Base-by-base conservation (phyloP, 2,888 invertebrate species). In the Nasonovia ribisnigri region DNA sequence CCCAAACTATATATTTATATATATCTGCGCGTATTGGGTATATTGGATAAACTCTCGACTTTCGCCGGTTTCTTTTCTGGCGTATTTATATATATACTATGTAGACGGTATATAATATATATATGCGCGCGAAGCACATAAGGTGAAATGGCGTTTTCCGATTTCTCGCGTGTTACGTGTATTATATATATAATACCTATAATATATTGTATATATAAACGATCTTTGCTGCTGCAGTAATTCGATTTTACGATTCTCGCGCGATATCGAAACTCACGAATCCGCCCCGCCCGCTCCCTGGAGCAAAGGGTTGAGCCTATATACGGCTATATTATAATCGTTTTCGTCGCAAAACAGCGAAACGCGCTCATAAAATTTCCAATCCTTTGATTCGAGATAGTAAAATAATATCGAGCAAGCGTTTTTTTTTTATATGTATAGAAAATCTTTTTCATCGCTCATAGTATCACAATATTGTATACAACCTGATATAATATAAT, bases 381-480 rank as follows among this genome's bases (percentile, higher is more conserved):
- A 43, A 91, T 91, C 91, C 54, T 91, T 84, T 43, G 91, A 91
- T 91, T 91, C 57, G n/a, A 57, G n/a, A 57, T 91, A 86, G 57
- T 86, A 91, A 57, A 60, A 43, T 46, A 29, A 57, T 26, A 84
- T 84, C 36, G 51, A 51, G 29, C 29, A 26, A 26, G 36, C 26
- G 3, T 88, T 77, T 84, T 51, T 84, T 51, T 0, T 8, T 43
- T 91, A 24, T 24, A 3, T 60, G 13, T 86, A 43, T 11, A n/a
- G 6, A 60, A 26, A 60, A 89, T 90, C 36, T 48, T 90, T 84
- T 43, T 10, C 48, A 26, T 77, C n/a, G 3, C 10, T 1, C 42
- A 51, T 51, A 43, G 29, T 16, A 46, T 89, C 60, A 43, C 16
- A 51, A 51, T 67, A 60, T 13, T 43, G 29, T 43, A 86, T 46